Percentiles rank a stretch among this genome's conserved stretches.
Evolutionary conservation across 2,888 invertebrate species (phyloP).

Genomic region (Eucera pruinosa): DNA sequence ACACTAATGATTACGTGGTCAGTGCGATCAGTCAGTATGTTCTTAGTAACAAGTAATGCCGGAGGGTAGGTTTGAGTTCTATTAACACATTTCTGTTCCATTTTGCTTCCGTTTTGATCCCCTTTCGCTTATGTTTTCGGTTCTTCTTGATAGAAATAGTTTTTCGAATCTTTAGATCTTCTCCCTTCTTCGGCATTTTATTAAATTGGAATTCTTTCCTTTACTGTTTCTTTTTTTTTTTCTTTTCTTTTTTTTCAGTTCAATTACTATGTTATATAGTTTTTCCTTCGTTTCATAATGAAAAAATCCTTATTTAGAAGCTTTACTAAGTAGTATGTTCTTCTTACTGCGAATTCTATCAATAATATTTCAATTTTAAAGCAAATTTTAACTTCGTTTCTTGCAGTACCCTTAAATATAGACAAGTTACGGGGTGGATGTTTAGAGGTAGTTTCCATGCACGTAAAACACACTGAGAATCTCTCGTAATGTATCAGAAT

Average conservation of each 20-base stretch:
- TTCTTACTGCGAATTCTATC: too few relatives aligned
- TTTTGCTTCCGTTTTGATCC: conserved; percentile 33
- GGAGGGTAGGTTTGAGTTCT: conserved; percentile 85
- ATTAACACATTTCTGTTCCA: conserved; percentile 82
- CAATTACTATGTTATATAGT: too few relatives aligned
- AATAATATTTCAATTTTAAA: not conserved
- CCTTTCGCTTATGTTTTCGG: conserved; percentile 13
- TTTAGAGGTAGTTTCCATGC: conserved; percentile 32
- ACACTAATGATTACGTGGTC: conserved; percentile 93
- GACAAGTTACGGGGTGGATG: conserved; percentile 32
- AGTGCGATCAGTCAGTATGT: conserved; percentile 86
- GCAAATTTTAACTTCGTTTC: conserved; percentile 25
- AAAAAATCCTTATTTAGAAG: not conserved
- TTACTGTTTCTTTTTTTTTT: not conserved
- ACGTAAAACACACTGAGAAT: conserved; percentile 25
- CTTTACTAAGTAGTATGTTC: too few relatives aligned
- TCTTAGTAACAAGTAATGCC: conserved; percentile 85
- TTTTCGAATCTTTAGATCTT: not conserved
- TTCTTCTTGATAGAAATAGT: not conserved
- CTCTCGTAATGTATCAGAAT: conserved; percentile 55
- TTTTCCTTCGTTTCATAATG: not conserved
- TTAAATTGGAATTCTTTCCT: not conserved
- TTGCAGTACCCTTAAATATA: conserved; percentile 36
- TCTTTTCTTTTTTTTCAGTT: too few relatives aligned
- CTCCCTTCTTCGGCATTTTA: not conserved